Percentiles rank a stretch among this genome's conserved stretches.
phyloP scores from a whole-genome alignment of 2,797 vertebrate species.

The Rhadinocentrus ornatus region DNA sequence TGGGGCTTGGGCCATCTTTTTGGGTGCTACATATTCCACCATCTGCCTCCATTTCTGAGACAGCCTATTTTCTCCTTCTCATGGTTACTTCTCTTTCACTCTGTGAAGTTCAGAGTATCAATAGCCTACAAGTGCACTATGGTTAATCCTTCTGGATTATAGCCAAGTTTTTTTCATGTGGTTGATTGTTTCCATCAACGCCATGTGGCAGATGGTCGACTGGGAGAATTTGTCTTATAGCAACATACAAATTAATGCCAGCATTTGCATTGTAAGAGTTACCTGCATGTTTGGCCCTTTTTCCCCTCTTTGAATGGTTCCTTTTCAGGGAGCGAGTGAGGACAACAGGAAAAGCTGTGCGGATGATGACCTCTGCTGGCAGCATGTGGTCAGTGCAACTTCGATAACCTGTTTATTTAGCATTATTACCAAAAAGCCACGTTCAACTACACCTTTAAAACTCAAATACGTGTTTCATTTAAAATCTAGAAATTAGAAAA shows the following conservation, averaged over 20 bases:
- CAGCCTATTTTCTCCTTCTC: slow-evolving; percentile 8
- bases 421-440: neutral
- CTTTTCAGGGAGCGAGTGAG: slow-evolving; percentile 44
- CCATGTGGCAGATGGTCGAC: slow-evolving; percentile 40
- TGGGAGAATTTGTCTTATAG: slow-evolving; percentile 18
- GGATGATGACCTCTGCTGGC: slow-evolving; percentile 64
- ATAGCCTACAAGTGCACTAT: slow-evolving; percentile 41
- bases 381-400: slow-evolving; percentile 1
- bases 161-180: slow-evolving; percentile 43
- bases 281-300: slow-evolving; percentile 14
- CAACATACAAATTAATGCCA: slow-evolving; percentile 3
- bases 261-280: slow-evolving; percentile 34
- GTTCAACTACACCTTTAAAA: neutral
- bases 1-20: slow-evolving; percentile 50
- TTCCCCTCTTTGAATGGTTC: neutral
- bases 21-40: slow-evolving; percentile 33
- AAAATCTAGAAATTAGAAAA: neutral
- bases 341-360: slow-evolving; percentile 49
- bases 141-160: slow-evolving; percentile 62
- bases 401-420: neutral
- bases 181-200: slow-evolving; percentile 32
- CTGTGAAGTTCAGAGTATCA: slow-evolving; percentile 56
- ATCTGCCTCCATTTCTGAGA: slow-evolving; percentile 25
- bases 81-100: slow-evolving; percentile 17
- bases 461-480: slow-evolving; percentile 2